Percentiles rank a stretch among this genome's conserved stretches.
Conservation (phyloP, 2,888 invertebrate species). For the Leptopilina syphax region DNA sequence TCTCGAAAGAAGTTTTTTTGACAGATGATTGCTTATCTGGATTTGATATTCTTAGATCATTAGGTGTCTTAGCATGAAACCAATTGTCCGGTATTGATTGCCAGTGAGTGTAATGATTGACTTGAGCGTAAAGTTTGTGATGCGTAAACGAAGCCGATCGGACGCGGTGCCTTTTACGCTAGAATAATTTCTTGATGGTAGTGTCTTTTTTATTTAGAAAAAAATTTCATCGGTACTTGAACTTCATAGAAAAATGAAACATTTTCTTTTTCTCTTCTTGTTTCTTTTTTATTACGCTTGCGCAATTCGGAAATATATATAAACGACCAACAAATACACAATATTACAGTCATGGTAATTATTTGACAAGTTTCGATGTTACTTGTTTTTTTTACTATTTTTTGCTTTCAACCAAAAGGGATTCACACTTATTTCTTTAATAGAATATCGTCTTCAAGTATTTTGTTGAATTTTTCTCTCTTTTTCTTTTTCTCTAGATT, state of each 20-base stretch:
- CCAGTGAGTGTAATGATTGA: slow-evolving; percentile 51
- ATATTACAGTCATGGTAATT: slow-evolving; percentile 14
- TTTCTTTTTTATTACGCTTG: not conserved
- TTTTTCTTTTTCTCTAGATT: not conserved
- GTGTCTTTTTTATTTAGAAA: not conserved
- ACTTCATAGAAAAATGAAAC: slow-evolving; percentile 29
- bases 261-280: not conserved
- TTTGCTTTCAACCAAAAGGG: not conserved
- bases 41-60: slow-evolving; percentile 49
- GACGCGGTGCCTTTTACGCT: slow-evolving; percentile 54
- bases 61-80: slow-evolving; percentile 63
- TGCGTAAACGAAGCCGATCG: slow-evolving; percentile 59
- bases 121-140: slow-evolving; percentile 65
- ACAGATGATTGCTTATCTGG: slow-evolving; percentile 53
- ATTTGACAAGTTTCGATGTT: not conserved
- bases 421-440: not conserved
- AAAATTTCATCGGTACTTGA: not conserved
- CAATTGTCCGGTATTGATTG: slow-evolving; percentile 61
- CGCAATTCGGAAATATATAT: slow-evolving; percentile 3
- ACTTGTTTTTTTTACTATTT: not conserved
- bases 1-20: slow-evolving; percentile 54
- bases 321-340: not conserved
- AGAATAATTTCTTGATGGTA: slow-evolving; percentile 29
- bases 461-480: not conserved
- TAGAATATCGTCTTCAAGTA: not conserved